These are phyloP conservation scores for Rissa tridactyla DNA, from an alignment of 2,113 vertebrate species.

Conservation along the genomic window DNA sequence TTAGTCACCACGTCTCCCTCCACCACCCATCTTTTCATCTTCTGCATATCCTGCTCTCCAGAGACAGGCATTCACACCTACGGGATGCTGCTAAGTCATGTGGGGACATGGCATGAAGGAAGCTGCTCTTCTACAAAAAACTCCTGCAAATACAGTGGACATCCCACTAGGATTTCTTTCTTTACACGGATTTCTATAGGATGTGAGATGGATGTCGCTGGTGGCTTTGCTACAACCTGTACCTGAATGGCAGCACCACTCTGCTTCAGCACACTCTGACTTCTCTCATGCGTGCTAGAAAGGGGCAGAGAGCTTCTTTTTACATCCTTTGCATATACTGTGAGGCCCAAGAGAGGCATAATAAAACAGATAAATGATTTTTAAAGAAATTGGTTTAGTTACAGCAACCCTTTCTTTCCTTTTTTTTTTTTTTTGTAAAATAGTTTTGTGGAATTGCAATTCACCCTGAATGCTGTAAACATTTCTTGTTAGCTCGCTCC, in stretches of 20 bases:
- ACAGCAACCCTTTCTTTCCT: background rate
- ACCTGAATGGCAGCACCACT: background rate
- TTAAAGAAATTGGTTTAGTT: background rate
- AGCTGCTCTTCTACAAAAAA: background rate
- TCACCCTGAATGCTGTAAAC: background rate
- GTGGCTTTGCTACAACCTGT: background rate
- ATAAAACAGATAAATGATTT: background rate
- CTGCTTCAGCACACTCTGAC: background rate
- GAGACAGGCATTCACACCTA: constrained; percentile 18
- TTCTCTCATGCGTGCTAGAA: background rate
- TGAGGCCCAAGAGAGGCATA: background rate
- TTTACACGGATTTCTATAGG: background rate
- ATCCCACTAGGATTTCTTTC: background rate
- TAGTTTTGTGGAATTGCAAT: background rate
- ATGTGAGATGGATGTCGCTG: background rate
- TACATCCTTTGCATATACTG: background rate
- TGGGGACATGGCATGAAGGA: background rate
- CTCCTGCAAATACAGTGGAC: background rate
- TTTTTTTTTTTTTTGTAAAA: background rate
- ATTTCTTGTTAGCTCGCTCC: constrained; percentile 24
- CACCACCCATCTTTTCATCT: background rate
- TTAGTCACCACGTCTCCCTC: background rate
- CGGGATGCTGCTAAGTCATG: background rate
- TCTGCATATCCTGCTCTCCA: background rate
- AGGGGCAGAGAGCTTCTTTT: background rate